Base-by-base conservation (phyloP, 2,888 invertebrate species). In the Scrobipalpa atriplicella region DNA sequence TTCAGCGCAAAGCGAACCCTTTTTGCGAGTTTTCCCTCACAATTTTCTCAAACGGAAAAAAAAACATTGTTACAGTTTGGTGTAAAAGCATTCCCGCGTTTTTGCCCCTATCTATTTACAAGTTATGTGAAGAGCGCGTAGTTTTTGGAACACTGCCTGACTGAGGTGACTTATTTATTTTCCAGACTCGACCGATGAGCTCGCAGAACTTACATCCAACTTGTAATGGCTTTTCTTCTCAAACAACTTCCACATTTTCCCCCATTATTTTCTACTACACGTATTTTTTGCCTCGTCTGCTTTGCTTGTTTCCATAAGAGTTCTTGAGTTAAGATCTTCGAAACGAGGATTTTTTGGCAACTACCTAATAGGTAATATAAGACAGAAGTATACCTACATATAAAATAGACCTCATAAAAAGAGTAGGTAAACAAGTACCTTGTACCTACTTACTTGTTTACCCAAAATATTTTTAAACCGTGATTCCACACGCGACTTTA, bases 61-160 rank as follows among this genome's bases (percentile, higher is more conserved):
- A n/a, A 16, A 9, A 16, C 16, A 18, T 6, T 8, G 19, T 21
- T 54, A 54, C 19, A 54, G 19, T 8, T 18, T 19, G 54, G 54
- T 54, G 19, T 54, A 21, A 19, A 5, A 54, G 18, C 7, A 54
- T 3, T 10, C 54, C 7, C n/a, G n/a, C 47, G n/a, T 47, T 47
- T 47, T 47, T 47, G 47, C 47, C 16, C 21, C 52, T n/a, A 56
- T 60, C 70, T 70, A 71, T 70, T 67, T 66, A 71, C 73, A 54
- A 71, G 72, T 63, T 69, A 69, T 52, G 71, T 68, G 67, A 69
- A 47, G 47, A 47, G n/a, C 16, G 5, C 47, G 47, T 16, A 47
- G 72, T 74, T 75, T 67, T 68, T 78, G 78, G 78, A 78, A 75
- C 75, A 72, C 69, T 78, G 78, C 78, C 78, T 75, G 68, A 62